Evolutionary conservation across 1,140 invertebrate genomes (phyloP).

Genomic region (Eriosoma lanigerum): DNA sequence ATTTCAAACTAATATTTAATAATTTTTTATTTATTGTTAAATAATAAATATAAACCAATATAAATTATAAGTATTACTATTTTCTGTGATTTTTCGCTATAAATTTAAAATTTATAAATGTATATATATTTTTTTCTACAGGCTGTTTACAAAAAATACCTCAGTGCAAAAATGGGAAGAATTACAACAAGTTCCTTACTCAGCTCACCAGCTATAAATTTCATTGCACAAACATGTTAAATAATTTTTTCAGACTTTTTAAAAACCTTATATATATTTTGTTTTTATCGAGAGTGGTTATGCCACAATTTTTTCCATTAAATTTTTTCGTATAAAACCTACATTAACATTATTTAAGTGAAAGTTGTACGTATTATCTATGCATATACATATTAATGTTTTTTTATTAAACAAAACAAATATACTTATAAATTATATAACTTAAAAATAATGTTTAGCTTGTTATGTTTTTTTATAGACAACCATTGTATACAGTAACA

Average conservation of each 20-base stretch:
- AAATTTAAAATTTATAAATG: too few relatives aligned
- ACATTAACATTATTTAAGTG: background rate
- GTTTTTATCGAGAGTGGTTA: constrained; percentile 35
- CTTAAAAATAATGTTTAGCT: constrained; percentile 29
- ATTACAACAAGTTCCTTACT: constrained; percentile 29
- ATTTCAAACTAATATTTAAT: background rate
- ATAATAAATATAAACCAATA: too few relatives aligned
- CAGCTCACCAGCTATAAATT: constrained; percentile 38
- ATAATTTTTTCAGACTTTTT: background rate
- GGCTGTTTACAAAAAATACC: constrained; percentile 43
- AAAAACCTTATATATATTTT: constrained; percentile 28
- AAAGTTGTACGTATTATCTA: constrained; percentile 4
- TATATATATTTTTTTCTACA: background rate
- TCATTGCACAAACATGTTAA: constrained; percentile 25
- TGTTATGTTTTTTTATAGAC: constrained; percentile 40
- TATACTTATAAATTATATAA: constrained; percentile 30
- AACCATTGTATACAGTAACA: constrained; percentile 45
- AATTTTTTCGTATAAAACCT: constrained; percentile 6
- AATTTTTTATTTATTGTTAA: too few relatives aligned
- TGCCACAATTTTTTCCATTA: constrained; percentile 7
- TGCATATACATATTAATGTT: constrained; percentile 14
- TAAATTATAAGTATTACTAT: too few relatives aligned
- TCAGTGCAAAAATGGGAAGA: constrained; percentile 43
- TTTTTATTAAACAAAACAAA: constrained; percentile 38
- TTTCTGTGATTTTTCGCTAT: too few relatives aligned